A percentile compares a stretch with the other conserved stretches of the same genome.
These are phyloP conservation scores for Venturia canescens DNA, from an alignment of 1,140 invertebrate species.

Conservation along the genomic window DNA sequence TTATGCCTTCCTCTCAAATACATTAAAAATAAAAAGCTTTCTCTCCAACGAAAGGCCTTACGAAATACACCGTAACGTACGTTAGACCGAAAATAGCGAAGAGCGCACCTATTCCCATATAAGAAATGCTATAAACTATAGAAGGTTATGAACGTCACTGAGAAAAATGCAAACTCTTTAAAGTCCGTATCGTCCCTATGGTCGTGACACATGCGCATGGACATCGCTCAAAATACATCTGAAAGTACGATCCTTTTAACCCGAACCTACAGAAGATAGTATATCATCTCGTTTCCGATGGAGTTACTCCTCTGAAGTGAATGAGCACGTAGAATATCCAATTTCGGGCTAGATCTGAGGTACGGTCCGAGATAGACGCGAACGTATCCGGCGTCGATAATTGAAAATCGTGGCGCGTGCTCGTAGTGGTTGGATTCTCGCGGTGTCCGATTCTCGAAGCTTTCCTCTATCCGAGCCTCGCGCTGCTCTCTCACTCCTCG, in stretches of 20 bases:
- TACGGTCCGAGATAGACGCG: slow-evolving; percentile 51
- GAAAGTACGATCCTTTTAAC: slow-evolving; percentile 10
- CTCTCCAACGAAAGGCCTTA: neutral
- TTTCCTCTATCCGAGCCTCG: slow-evolving; percentile 14
- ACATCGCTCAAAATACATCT: neutral
- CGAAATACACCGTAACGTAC: no score
- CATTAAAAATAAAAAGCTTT: neutral
- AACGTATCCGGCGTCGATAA: slow-evolving; percentile 54
- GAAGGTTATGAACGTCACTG: neutral
- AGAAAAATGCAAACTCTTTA: neutral
- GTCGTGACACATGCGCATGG: neutral
- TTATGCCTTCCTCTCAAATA: neutral
- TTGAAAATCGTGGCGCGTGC: slow-evolving; percentile 56
- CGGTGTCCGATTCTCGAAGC: slow-evolving; percentile 49
- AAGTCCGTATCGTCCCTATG: neutral
- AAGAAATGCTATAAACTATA: no score
- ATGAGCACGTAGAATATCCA: slow-evolving; percentile 54
- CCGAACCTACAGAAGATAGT: neutral
- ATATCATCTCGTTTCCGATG: neutral
- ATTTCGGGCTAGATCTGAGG: slow-evolving; percentile 54
- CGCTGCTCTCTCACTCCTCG: slow-evolving; percentile 13
- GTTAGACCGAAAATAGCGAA: no score
- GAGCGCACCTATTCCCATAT: no score
- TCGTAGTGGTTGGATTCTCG: slow-evolving; percentile 36
- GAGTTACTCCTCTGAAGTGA: neutral